Evolutionary conservation across 2,113 vertebrate species (phyloP).

Genomic region (Gallinago media): DNA sequence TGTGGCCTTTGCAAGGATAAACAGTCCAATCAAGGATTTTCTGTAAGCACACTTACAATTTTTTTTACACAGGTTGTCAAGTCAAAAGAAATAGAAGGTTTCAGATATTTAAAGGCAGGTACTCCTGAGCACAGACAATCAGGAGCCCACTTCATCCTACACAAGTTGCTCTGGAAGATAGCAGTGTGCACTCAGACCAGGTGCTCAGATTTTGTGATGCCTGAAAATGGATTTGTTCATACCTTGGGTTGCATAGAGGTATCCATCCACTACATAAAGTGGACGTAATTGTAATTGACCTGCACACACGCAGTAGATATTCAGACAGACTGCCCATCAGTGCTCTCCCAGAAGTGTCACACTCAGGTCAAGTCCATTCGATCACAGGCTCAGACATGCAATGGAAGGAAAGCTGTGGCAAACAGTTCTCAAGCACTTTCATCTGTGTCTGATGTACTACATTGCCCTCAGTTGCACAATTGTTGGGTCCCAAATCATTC

Average conservation of each 20-base stretch:
- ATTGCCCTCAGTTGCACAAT: neutral
- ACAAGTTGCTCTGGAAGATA: fast-evolving
- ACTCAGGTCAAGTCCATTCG: neutral
- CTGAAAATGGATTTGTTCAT: neutral
- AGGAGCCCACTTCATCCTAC: neutral
- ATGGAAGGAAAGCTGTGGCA: neutral
- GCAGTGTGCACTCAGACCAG: neutral
- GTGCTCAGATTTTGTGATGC: neutral
- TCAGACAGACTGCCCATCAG: neutral
- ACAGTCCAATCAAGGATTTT: neutral
- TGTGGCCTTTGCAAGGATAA: neutral
- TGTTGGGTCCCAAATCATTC: neutral
- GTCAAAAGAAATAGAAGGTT: neutral
- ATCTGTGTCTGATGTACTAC: neutral
- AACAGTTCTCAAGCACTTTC: neutral
- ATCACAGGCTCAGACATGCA: neutral
- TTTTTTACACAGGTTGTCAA: neutral
- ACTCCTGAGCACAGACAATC: neutral
- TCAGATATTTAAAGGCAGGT: neutral
- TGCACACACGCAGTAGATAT: fast-evolving
- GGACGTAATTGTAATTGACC: neutral
- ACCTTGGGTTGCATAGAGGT: neutral
- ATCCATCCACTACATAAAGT: fast-evolving
- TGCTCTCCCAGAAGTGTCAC: neutral
- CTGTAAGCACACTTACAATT: neutral